Evolutionary conservation across 2,888 invertebrate genomes (phyloP).

Genomic region (Ligdia adustata): DNA sequence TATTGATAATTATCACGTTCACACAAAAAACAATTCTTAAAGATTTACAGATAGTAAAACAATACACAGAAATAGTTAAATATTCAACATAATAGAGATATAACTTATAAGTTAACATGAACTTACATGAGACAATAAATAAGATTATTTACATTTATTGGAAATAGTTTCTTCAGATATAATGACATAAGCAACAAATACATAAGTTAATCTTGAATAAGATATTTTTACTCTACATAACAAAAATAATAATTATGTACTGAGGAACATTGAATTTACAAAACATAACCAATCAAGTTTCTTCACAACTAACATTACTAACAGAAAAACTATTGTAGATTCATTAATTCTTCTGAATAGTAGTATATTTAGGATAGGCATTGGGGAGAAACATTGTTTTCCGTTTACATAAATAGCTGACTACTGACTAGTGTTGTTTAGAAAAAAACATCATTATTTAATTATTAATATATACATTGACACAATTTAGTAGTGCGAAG

Average conservation of each 20-base stretch:
- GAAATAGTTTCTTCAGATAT: conserved; percentile 19
- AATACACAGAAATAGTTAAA: conserved; percentile 63
- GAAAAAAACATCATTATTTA: conserved; percentile 1
- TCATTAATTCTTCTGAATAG: background rate
- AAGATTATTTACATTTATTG: conserved; percentile 32
- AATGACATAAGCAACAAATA: conserved; percentile 25
- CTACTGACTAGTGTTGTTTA: conserved; percentile 38
- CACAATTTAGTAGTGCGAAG: conserved; percentile 19
- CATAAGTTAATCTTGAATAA: conserved; percentile 10
- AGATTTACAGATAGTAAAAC: conserved; percentile 78
- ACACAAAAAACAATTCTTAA: conserved; percentile 78
- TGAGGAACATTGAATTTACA: conserved; percentile 36
- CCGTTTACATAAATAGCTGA: conserved; percentile 29
- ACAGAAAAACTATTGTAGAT: background rate
- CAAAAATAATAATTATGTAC: conserved; percentile 23
- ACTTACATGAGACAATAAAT: conserved; percentile 53
- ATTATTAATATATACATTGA: conserved; percentile 15
- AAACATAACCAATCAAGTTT: conserved; percentile 26
- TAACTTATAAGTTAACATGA: conserved; percentile 71
- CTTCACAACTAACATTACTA: background rate
- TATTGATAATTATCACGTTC: conserved; percentile 80
- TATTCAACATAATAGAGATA: conserved; percentile 76
- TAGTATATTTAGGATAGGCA: background rate
- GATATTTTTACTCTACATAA: conserved; percentile 17
- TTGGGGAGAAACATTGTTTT: background rate